Evolutionary conservation across 2,113 vertebrate species (phyloP), one percentile per base, ranked within the genome.

Genomic region (Erinaceus europaeus): DNA sequence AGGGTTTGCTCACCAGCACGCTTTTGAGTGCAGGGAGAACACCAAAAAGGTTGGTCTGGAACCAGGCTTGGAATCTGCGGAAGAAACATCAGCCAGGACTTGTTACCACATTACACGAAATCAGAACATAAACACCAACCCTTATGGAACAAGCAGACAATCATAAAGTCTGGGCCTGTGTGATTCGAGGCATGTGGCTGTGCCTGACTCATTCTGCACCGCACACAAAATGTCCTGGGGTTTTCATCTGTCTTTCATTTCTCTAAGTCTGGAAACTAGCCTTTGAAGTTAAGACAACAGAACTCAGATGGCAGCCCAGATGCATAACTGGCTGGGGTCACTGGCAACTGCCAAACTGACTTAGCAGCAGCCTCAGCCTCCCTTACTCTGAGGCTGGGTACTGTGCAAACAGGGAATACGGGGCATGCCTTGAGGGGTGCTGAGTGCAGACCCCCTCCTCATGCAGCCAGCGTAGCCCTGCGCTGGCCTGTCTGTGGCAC

Each of bases 31-130:
- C 86, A 1, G 96, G 95, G 40, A 96, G 87, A 82, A 96, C 91
- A 6, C 0, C 91, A 0, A 96, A 92, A 74, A 98, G 74, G 76
- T 2, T 91, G 74, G 89, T 84, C 90, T 83, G 96, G 80, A 97
- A 95, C 95, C 97, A 96, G 69, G 88, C 46, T 90, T 92, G 96
- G 97, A 98, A 98, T 94, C 98, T 99, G 96, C 91, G 10, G 42
- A 36, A 89, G 71, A 90, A 86, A 92, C 36, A 73, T 1, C 40
- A 88, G 10, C 50, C 6, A 7, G 40, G 38, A 55, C 21, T 57
- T 40, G 40, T 25, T 50, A 84, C 15, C 50, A 42, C 32, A 32
- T 6, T 2, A 4, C 14, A 71, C 9, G 69, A 32, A n/a, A 67
- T 21, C 34, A 2, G 38, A n/a, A 48, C 32, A 44, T 3, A 44